Base-by-base conservation (phyloP, 2,113 vertebrate species). In the Tragelaphus buxtoni region DNA sequence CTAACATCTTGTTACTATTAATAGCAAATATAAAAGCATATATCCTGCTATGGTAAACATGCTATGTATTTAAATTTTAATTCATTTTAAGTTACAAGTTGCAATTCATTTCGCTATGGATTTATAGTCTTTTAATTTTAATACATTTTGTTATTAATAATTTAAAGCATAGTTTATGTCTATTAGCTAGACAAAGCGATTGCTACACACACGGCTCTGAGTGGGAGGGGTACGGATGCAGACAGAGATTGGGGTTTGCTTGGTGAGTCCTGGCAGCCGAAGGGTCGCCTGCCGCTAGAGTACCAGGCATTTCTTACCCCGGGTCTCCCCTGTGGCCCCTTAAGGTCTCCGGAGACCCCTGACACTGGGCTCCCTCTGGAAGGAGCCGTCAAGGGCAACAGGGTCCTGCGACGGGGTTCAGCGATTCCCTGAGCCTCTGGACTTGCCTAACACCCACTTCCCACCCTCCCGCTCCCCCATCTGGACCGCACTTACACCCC, bases 311-410 rank as follows among this genome's bases (percentile, higher is more conserved):
- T 60, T 49, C 55, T 28, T 30, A 77, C 6, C 3, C 30, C 1
- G 49, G 30, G 30, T 18, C 45, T 79, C 18, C 77, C 10, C 49
- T 80, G 49, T 53, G 9, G 18, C 30, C 77, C 47, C 47, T n/a
- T n/a, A n/a, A 80, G 10, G 10, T n/a, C 10, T 18, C 28, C 1
- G 0, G 13, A 83, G 35, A 69, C 7, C 26, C n/a, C 49, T 1
- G 8, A 10, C 7, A 42, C 5, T 42, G 5, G n/a, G 49, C 26
- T 82, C 32, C 35, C n/a, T 55, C 11, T n/a, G n/a, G 49, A 6
- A 45, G 55, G 4, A 18, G 35, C 24, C 6, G 1, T 16, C 8
- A 8, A 17, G 16, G 16, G n/a, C 49, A 30, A 39, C 60, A n/a
- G 26, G 18, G 30, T 20, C 90, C 26, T n/a, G 12, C 1, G 20